These are phyloP conservation scores for Heterotilapia buettikoferi DNA, from an alignment of 2,113 vertebrate genomes.

Conservation along the genomic window DNA sequence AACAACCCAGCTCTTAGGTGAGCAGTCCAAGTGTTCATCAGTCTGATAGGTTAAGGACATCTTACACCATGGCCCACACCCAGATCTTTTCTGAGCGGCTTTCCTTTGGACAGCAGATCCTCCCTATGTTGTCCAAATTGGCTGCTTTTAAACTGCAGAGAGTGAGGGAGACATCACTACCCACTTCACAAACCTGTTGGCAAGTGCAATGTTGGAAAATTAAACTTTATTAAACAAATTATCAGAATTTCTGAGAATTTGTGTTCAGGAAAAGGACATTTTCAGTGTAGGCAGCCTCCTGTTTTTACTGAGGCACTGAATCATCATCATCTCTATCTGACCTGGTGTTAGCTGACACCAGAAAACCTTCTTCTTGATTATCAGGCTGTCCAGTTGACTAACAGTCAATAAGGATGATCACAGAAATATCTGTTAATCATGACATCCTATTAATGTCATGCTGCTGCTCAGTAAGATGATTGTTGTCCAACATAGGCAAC, in stretches of 20 bases:
- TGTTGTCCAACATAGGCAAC: neutral
- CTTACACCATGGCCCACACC: conserved; percentile 7
- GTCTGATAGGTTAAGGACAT: conserved; percentile 39
- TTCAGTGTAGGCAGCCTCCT: neutral
- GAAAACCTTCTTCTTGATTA: neutral
- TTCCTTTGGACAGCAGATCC: neutral
- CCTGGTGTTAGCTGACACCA: neutral
- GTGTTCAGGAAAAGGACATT: neutral
- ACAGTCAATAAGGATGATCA: neutral
- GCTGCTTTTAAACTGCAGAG: neutral
- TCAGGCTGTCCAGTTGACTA: neutral
- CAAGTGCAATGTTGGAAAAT: neutral
- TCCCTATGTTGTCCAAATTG: neutral
- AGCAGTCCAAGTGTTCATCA: conserved; percentile 47
- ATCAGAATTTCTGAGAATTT: neutral
- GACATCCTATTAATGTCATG: neutral
- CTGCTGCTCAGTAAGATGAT: neutral
- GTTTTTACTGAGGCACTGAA: neutral
- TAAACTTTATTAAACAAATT: conserved; percentile 15
- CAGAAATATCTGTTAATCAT: neutral
- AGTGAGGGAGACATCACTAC: conserved; percentile 19
- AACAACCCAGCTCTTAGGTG: conserved; percentile 37
- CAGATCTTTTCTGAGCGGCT: conserved; percentile 19
- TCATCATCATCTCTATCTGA: neutral
- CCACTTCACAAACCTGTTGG: neutral